A percentile compares a stretch with the other conserved stretches of the same genome.
These are phyloP conservation scores for Cheilosia pagana DNA, from an alignment of 2,888 invertebrate genomes.

Conservation along the genomic window DNA sequence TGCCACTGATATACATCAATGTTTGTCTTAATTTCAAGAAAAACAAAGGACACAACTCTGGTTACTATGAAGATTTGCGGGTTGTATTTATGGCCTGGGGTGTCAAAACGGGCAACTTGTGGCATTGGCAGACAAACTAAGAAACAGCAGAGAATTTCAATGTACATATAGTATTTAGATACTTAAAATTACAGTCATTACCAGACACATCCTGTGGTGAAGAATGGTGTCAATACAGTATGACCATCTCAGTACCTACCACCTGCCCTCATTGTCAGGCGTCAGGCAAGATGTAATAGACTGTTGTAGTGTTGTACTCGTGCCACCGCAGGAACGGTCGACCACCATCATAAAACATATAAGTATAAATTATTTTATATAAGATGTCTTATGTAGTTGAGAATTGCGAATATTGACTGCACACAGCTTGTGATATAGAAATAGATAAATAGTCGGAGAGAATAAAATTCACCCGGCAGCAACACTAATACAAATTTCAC, in stretches of 20 bases:
- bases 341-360: constrained; percentile 70
- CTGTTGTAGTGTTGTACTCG: constrained; percentile 47
- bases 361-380: constrained; percentile 65
- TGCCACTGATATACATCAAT: constrained; percentile 62
- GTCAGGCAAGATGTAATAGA: constrained; percentile 36
- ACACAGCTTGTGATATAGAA: constrained; percentile 1
- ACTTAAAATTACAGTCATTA: constrained; percentile 72
- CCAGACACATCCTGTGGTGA: constrained; percentile 73
- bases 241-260: constrained; percentile 31
- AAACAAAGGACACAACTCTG: background rate
- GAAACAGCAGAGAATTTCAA: constrained; percentile 11
- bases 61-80: constrained; percentile 38
- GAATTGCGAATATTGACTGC: constrained; percentile 17
- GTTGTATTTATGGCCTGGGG: constrained; percentile 36
- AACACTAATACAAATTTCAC: constrained; percentile 22
- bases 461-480: constrained; percentile 36
- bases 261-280: constrained; percentile 62
- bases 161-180: constrained; percentile 67
- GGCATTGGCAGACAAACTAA: constrained; percentile 38
- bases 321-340: constrained; percentile 72
- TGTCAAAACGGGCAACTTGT: constrained; percentile 40
- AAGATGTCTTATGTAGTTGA: constrained; percentile 45
- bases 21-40: constrained; percentile 51
- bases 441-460: constrained; percentile 22
- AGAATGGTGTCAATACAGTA: constrained; percentile 63